Evolutionary conservation across 2,797 vertebrate genomes (phyloP).

Genomic region (Labroides dimidiatus): DNA sequence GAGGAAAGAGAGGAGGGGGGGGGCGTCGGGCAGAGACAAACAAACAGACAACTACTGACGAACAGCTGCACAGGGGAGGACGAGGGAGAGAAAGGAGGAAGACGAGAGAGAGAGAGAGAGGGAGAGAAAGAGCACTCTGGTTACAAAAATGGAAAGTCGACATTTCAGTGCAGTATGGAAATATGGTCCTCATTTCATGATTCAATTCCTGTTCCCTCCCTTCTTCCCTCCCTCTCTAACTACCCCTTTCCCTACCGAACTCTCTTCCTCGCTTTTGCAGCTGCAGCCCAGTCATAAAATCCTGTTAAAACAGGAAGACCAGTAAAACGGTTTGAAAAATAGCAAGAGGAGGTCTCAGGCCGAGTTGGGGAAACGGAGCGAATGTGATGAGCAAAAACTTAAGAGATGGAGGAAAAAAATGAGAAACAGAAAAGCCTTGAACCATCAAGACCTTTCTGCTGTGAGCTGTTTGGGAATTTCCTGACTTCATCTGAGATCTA

Average conservation of each 20-base stretch:
- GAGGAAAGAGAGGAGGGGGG: constrained; percentile 4
- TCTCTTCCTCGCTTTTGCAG: constrained; percentile 65
- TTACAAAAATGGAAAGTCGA: constrained; percentile 78
- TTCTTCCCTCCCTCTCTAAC: constrained; percentile 62
- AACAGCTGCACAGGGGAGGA: constrained; percentile 60
- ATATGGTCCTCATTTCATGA: constrained; percentile 86
- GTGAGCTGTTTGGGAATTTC: background rate
- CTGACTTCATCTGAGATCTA: no score
- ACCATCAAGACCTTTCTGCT: constrained; percentile 9
- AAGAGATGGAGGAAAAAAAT: constrained; percentile 37
- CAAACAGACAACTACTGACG: constrained; percentile 76
- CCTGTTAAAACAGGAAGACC: constrained; percentile 77
- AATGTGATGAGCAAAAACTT: constrained; percentile 34
- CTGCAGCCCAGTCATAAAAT: constrained; percentile 75
- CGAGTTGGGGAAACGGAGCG: constrained; percentile 29
- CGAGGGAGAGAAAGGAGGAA: constrained; percentile 30
- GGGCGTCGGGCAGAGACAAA: constrained; percentile 58
- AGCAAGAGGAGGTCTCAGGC: constrained; percentile 51
- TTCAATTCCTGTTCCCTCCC: constrained; percentile 77
- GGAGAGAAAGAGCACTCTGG: constrained; percentile 36
- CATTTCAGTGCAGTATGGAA: constrained; percentile 77
- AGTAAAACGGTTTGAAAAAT: constrained; percentile 74
- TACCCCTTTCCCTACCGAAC: constrained; percentile 59
- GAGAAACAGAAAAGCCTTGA: constrained; percentile 23
- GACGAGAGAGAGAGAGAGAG: constrained; percentile 2